Conservation (phyloP, 2,113 vertebrate species). For the Anseranas semipalmata region DNA sequence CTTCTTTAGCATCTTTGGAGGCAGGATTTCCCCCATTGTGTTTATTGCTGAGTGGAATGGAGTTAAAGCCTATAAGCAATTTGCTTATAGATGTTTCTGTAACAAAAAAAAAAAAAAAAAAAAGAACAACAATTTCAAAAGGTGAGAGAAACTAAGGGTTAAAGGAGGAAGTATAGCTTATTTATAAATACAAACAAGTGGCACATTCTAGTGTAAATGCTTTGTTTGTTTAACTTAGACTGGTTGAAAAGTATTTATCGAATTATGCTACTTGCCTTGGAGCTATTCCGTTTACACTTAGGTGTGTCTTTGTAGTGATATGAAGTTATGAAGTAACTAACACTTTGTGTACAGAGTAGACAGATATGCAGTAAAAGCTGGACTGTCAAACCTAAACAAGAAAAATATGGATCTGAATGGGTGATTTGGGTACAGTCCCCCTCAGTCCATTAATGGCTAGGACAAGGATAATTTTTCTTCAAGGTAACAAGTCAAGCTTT, state of each 20-base stretch:
- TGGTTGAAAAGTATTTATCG: neutral
- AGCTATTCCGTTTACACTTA: neutral
- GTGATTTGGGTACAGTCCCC: neutral
- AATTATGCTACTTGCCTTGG: neutral
- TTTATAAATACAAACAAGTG: neutral
- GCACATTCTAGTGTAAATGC: neutral
- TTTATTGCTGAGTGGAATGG: neutral
- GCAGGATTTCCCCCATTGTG: neutral
- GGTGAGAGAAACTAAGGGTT: neutral
- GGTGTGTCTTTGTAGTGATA: neutral
- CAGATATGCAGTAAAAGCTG: neutral
- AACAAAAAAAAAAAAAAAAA: neutral
- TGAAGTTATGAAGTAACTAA: neutral
- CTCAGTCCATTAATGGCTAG: neutral
- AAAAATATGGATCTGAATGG: neutral
- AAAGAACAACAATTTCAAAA: neutral
- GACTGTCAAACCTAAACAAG: neutral
- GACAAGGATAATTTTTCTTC: neutral
- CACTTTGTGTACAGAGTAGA: rapidly evolving
- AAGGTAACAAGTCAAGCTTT: neutral
- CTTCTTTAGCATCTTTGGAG: neutral
- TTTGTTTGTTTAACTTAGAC: neutral
- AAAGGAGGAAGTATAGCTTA: neutral
- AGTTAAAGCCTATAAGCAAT: neutral
- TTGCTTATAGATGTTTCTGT: neutral